Base-by-base conservation (phyloP, 2,888 invertebrate species). In the Monochamus alternatus region DNA sequence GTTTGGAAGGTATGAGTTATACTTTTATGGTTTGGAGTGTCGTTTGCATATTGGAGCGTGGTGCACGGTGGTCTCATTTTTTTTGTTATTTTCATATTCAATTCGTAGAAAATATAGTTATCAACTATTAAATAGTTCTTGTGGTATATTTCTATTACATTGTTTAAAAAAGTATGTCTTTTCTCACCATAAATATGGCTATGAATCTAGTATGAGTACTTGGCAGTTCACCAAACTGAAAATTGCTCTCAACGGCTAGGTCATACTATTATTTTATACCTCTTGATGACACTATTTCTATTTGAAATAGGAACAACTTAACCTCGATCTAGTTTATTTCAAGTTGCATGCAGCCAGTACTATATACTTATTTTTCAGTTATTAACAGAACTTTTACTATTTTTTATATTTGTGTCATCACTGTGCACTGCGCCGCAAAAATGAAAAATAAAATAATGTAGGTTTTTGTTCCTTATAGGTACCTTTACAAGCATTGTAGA, bases 1-100 rank as follows among this genome's bases (percentile, higher is more conserved):
- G 83, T 75, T 78, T 80, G 62, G 79, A 81, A 82, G 81, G 82
- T 81, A 81, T 78, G 81, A 79, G 70, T 59, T 44, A 52, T 68
- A 67, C 71, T 75, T 78, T 78, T 68, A 74, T 74, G 74, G 74
- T 75, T 65, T 74, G 65, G 59, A 32, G 47, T 38, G 38, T 38
- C 70, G 47, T n/a, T 51, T 70, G 12, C 4, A 38, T 58, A 14
- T 22, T n/a, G 5, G n/a, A 58, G 58, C n/a, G 8, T 2, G 3
- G 58, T 58, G 14, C 58, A 14, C 58, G n/a, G 58, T 58, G 58
- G 14, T 14, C 14, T 7, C 7, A 7, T 14, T 58, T 12, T 58
- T 14, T n/a, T 12, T n/a, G 2, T 55, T 22, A 3, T 10, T 55
- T 22, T 58, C n/a, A 22, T 22, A 22, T 22, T 22, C 22, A 22